Conservation (phyloP, 1,140 invertebrate genomes). For the Diploscapter pachys region DNA sequence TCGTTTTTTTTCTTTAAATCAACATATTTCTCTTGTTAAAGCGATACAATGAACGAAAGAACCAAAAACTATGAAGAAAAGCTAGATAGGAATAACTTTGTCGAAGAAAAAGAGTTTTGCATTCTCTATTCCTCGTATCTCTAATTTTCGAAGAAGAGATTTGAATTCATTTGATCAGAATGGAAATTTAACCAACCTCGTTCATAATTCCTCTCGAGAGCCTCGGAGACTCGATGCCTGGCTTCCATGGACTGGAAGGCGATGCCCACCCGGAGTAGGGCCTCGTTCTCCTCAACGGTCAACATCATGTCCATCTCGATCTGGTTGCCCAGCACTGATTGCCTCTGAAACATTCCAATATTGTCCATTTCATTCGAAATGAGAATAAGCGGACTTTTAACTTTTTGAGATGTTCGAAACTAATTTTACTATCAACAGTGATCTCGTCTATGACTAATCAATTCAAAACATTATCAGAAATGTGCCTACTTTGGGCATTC, state of each 20-base stretch:
- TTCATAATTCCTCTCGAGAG: constrained; percentile 58
- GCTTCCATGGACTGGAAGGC: constrained; percentile 55
- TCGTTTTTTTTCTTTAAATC: too few species aligned
- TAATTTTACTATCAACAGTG: too few species aligned
- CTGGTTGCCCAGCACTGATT: constrained; percentile 56
- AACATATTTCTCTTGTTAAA: too few species aligned
- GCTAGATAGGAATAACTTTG: too few species aligned
- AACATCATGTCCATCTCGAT: constrained; percentile 60
- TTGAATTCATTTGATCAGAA: too few species aligned
- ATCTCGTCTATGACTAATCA: too few species aligned
- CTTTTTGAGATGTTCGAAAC: too few species aligned
- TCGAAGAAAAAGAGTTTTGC: neutral
- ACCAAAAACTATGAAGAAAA: too few species aligned
- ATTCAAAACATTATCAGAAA: too few species aligned
- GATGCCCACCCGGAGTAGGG: constrained; percentile 43
- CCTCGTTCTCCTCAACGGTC: constrained; percentile 56
- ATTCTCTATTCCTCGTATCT: neutral
- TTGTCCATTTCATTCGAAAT: neutral
- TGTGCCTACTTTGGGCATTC: too few species aligned
- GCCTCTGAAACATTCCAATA: constrained; percentile 40
- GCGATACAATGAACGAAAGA: too few species aligned
- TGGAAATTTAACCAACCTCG: constrained; percentile 39
- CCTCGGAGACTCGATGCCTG: constrained; percentile 57
- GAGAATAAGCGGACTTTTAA: too few species aligned
- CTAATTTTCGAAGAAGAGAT: constrained; percentile 1